Conservation (phyloP, 2,888 invertebrate genomes). For the Suillia variegata region DNA sequence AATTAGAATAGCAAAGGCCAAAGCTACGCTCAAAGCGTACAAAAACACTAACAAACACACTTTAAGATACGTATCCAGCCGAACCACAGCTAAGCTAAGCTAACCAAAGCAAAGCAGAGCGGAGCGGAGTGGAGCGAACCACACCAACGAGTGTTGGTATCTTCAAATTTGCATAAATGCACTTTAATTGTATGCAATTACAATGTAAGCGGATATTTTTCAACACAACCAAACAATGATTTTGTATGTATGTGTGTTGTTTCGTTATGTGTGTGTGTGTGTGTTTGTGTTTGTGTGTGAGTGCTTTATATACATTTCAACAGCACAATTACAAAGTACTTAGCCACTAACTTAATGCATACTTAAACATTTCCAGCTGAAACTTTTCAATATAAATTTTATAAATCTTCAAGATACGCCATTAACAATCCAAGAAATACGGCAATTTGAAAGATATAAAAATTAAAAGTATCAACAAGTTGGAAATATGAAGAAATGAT, state of each 20-base stretch:
- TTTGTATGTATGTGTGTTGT: background rate
- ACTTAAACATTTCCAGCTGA: background rate
- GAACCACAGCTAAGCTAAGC: too few species aligned
- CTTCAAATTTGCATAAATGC: constrained; percentile 53
- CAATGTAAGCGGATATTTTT: constrained; percentile 34
- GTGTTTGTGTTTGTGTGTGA: background rate
- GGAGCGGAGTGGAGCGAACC: too few species aligned
- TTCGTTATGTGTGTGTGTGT: background rate
- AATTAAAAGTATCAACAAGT: too few species aligned
- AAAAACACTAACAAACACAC: constrained; percentile 5
- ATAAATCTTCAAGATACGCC: background rate
- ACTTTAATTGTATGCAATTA: constrained; percentile 53
- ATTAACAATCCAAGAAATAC: constrained; percentile 1
- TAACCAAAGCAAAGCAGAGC: too few species aligned
- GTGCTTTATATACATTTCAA: background rate
- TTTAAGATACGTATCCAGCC: too few species aligned
- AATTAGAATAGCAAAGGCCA: constrained; percentile 44
- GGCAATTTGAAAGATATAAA: background rate
- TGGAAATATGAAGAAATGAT: too few species aligned
- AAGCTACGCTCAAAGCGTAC: background rate
- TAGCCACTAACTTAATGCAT: background rate
- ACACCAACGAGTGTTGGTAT: constrained; percentile 38
- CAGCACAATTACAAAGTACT: background rate
- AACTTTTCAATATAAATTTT: too few species aligned
- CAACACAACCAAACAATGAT: background rate